Base-by-base conservation (phyloP, 2,797 vertebrate species). In the Miichthys miiuy region DNA sequence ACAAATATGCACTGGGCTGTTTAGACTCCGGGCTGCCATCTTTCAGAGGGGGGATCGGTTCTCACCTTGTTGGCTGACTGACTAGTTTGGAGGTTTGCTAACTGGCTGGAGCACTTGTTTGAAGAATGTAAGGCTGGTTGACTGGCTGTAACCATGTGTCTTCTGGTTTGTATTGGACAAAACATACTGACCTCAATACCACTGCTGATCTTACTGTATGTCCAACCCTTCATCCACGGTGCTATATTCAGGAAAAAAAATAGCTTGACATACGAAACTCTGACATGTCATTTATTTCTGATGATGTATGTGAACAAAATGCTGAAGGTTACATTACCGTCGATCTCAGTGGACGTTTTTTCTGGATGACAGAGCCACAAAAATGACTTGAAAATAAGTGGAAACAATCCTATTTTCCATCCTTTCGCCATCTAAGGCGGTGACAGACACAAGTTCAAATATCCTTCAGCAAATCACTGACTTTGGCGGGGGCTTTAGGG, bases 1-100 rank as follows among this genome's bases (percentile, higher is more conserved):
- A 52, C 89, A 93, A 92, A 90, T 92, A 93, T 93, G 93, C 84
- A 82, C 82, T 47, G 73, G 10, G 68, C 82, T 82, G 68, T 81
- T 87, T 85, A 82, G 64, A 78, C 63, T 87, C 57, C 41, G 34
- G 23, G 44, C 71, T 88, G 90, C 84, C 89, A 91, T 86, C 72
- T 84, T 85, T 80, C 79, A 58, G 74, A 74, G 44, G 46, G 72
- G 77, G 54, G 78, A 55, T 80, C 34, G 0, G 82, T 80, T 84
- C 56, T 67, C 81, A 2, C 1, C 27, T 3, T 1, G 4, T 51
- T 72, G 48, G 38, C 55, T 69, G 61, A 30, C n/a, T 56, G 75
- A 83, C 61, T 58, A 20, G 18, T 69, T 81, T 72, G 48, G 56
- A 63, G 42, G 30, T 46, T 23, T 73, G 55, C 69, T 75, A 20